Percentiles rank a stretch among this genome's conserved stretches.
Conservation (phyloP, 2,888 invertebrate species). For the Tinea trinotella region DNA sequence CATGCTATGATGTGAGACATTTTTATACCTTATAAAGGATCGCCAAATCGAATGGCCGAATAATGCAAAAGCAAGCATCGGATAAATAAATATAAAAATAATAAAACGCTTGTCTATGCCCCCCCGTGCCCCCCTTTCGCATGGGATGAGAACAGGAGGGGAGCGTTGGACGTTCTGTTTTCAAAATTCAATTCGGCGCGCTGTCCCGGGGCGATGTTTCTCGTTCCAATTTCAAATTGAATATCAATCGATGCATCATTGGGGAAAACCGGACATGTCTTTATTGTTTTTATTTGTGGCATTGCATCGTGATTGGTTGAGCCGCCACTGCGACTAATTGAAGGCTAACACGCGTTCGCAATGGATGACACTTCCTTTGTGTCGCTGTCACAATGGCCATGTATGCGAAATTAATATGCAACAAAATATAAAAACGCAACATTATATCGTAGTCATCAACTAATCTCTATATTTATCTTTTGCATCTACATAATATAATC, state of each 20-base stretch:
- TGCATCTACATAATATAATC: too few relatives aligned
- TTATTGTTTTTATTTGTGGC: slow-evolving; percentile 5
- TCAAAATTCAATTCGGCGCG: slow-evolving; percentile 68
- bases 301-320: neutral
- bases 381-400: too few relatives aligned
- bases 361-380: too few relatives aligned
- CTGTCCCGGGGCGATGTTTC: slow-evolving; percentile 69
- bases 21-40: slow-evolving; percentile 9
- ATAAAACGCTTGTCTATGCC: slow-evolving; percentile 70
- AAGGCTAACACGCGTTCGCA: too few relatives aligned
- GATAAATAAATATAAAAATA: slow-evolving; percentile 72
- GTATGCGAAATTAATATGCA: too few relatives aligned
- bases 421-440: too few relatives aligned
- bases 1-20: neutral
- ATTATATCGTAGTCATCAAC: too few relatives aligned
- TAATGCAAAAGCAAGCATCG: slow-evolving; percentile 23
- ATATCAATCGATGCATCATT: slow-evolving; percentile 57
- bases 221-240: slow-evolving; percentile 63
- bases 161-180: slow-evolving; percentile 46
- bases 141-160: slow-evolving; percentile 35
- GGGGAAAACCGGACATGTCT: slow-evolving; percentile 43
- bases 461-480: too few relatives aligned
- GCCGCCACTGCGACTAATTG: neutral
- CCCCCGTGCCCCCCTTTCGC: slow-evolving; percentile 58
- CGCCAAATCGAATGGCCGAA: slow-evolving; percentile 13